These are phyloP conservation scores for Tetheella fluctuosa DNA, from an alignment of 2,888 invertebrate species.

Conservation along the genomic window DNA sequence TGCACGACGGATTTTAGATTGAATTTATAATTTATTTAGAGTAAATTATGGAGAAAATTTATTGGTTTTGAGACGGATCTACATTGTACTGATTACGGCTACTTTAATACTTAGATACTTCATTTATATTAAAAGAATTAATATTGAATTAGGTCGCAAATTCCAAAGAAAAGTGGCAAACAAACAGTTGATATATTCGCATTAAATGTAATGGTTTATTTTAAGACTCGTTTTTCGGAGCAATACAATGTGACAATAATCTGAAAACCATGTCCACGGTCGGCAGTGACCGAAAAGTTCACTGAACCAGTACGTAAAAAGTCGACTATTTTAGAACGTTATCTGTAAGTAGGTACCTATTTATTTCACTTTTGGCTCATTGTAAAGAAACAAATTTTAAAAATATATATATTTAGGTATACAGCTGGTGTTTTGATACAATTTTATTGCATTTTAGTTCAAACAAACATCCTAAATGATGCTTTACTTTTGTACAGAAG, in stretches of 20 bases:
- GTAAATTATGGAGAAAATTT: too few species aligned
- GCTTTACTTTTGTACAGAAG: too few species aligned
- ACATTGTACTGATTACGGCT: too few species aligned
- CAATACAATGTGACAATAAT: constrained; percentile 41
- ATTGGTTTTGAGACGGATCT: too few species aligned
- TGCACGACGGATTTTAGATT: too few species aligned
- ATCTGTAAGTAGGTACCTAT: constrained; percentile 25
- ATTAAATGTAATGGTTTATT: constrained; percentile 7
- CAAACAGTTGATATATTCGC: background rate
- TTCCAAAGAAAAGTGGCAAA: background rate
- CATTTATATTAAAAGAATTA: too few species aligned
- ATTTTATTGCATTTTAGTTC: background rate
- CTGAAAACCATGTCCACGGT: constrained; percentile 46
- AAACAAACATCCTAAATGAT: too few species aligned
- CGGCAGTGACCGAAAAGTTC: constrained; percentile 61
- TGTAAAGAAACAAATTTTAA: too few species aligned
- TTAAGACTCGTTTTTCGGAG: constrained; percentile 21
- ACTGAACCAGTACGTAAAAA: constrained; percentile 57
- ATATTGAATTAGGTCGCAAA: too few species aligned
- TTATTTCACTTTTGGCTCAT: constrained; percentile 23
- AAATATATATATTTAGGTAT: too few species aligned
- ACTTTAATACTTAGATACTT: too few species aligned
- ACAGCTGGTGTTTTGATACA: background rate
- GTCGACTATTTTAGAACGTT: constrained; percentile 45
- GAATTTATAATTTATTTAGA: too few species aligned